A percentile compares a stretch with the other conserved stretches of the same genome.
Conservation (phyloP, 2,797 vertebrate genomes). For the Garrulus glandarius region DNA sequence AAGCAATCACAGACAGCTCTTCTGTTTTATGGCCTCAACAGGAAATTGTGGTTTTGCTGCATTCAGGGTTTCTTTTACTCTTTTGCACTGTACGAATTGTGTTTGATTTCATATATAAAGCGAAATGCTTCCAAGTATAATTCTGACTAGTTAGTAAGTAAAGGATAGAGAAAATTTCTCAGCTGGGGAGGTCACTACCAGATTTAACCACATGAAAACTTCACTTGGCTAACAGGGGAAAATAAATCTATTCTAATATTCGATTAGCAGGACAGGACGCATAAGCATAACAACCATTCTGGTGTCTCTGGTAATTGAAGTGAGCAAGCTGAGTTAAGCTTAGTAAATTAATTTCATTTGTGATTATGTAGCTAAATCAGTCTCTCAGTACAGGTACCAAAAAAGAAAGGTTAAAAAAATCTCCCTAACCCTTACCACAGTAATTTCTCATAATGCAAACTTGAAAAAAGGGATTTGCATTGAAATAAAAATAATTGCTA, state of each 20-base stretch:
- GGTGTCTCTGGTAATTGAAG: slow-evolving; percentile 3
- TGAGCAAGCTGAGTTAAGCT: slow-evolving; percentile 28
- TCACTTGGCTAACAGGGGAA: neutral
- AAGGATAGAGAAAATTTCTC: neutral
- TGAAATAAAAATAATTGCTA: neutral
- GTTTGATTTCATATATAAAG: neutral
- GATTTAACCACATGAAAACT: neutral
- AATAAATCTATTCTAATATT: slow-evolving; percentile 24
- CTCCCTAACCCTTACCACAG: neutral
- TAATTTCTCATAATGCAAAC: neutral
- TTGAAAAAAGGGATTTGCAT: neutral
- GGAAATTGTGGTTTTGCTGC: slow-evolving; percentile 32
- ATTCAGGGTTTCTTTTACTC: neutral
- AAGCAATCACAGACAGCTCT: slow-evolving; percentile 10
- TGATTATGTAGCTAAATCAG: slow-evolving; percentile 22
- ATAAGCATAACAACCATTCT: neutral
- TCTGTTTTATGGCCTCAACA: slow-evolving; percentile 19
- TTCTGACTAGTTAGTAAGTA: neutral
- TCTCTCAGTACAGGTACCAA: neutral
- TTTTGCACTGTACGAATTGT: neutral
- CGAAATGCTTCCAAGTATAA: neutral
- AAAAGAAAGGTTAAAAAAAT: neutral
- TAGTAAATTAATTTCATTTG: slow-evolving; percentile 24
- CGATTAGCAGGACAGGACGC: neutral
- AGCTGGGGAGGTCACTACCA: neutral